These are phyloP conservation scores for Chloromyia formosa DNA, from an alignment of 2,888 invertebrate genomes.

Conservation along the genomic window DNA sequence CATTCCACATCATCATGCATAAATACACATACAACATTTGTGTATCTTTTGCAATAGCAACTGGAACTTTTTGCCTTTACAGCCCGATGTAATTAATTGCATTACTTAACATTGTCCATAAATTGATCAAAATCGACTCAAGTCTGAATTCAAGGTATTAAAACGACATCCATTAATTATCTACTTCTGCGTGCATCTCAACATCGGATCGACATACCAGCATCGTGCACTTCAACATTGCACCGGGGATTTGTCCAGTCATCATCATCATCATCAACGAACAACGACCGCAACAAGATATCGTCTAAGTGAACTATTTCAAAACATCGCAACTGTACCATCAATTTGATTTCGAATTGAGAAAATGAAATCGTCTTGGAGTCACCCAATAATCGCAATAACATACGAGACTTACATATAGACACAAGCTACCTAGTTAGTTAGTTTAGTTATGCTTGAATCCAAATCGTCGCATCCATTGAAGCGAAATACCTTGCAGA, in stretches of 20 bases:
- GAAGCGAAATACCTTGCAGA: slow-evolving; percentile 22
- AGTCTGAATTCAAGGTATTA: slow-evolving; percentile 25
- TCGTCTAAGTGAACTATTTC: slow-evolving; percentile 34
- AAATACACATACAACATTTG: background rate
- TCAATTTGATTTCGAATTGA: slow-evolving; percentile 21
- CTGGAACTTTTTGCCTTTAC: background rate
- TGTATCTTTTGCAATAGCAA: background rate
- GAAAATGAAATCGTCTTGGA: slow-evolving; percentile 29
- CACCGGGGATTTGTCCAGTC: slow-evolving; percentile 24
- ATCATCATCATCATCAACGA: slow-evolving; percentile 14
- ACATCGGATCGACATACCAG: slow-evolving; percentile 14
- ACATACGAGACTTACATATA: slow-evolving; percentile 1
- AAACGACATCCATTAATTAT: slow-evolving; percentile 34
- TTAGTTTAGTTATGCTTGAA: slow-evolving; percentile 1
- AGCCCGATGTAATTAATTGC: slow-evolving; percentile 9
- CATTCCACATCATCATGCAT: too few species aligned
- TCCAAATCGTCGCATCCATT: slow-evolving; percentile 24
- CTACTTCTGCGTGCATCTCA: slow-evolving; percentile 23
- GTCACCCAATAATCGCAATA: slow-evolving; percentile 11
- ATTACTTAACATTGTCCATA: slow-evolving; percentile 20
- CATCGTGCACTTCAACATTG: slow-evolving; percentile 21
- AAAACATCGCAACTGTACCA: slow-evolving; percentile 26
- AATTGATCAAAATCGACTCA: slow-evolving; percentile 21
- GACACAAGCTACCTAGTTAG: background rate
- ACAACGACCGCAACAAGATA: background rate